These are phyloP conservation scores for Theodoxus fluviatilis DNA, from an alignment of 2,888 invertebrate species.

Conservation along the genomic window DNA sequence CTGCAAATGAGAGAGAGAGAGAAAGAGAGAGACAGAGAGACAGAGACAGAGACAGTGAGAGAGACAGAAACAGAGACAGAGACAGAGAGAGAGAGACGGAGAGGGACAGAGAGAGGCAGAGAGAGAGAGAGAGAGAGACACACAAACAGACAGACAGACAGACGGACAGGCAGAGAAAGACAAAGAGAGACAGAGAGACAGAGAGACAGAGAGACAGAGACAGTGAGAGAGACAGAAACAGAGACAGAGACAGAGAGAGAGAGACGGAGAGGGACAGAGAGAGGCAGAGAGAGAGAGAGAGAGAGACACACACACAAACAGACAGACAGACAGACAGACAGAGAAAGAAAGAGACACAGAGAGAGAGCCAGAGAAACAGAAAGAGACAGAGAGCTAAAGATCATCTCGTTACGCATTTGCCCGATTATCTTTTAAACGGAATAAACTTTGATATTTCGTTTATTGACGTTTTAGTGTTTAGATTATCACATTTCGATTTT, in stretches of 20 bases:
- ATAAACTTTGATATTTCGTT: background rate
- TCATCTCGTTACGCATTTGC: too few relatives aligned
- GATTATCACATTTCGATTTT: too few relatives aligned
- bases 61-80: background rate
- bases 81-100: background rate
- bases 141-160: background rate
- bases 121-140: background rate
- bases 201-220: background rate
- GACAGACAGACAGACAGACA: background rate
- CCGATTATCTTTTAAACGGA: too few relatives aligned
- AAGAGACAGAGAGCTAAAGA: too few relatives aligned
- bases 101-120: background rate
- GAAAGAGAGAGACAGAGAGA: background rate
- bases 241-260: constrained; percentile 1
- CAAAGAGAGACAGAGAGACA: background rate
- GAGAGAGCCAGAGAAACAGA: background rate
- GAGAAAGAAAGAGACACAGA: constrained; percentile 7
- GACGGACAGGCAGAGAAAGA: background rate
- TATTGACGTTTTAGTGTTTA: too few relatives aligned
- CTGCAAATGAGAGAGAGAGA: background rate
- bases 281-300: background rate
- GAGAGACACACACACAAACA: constrained; percentile 13
- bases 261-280: background rate
- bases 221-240: background rate
- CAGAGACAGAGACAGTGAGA: background rate